A percentile compares a stretch with the other conserved stretches of the same genome.
Conservation (phyloP, 2,797 vertebrate genomes). For the Rhadinocentrus ornatus region DNA sequence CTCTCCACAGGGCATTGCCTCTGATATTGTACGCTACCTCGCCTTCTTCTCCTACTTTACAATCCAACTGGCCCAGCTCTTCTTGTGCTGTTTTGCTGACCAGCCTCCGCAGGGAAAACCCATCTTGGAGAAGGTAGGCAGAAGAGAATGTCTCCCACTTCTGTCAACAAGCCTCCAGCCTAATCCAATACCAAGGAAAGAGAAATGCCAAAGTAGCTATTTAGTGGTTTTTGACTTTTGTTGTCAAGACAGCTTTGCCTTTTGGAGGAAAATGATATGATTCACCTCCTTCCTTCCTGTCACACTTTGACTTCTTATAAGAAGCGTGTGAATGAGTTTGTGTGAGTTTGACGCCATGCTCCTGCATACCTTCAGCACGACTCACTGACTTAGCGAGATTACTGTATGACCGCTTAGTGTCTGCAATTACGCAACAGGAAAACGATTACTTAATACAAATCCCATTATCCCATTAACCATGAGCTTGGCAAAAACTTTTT, state of each 20-base stretch:
- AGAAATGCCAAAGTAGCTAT: conserved; percentile 57
- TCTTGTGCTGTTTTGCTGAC: conserved; percentile 91
- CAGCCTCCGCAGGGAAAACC: conserved; percentile 84
- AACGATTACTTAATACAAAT: conserved; percentile 39
- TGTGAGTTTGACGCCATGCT: conserved; percentile 34
- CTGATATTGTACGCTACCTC: conserved; percentile 84
- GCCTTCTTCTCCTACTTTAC: conserved; percentile 86
- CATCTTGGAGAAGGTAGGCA: conserved; percentile 80
- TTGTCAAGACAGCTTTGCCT: conserved; percentile 64
- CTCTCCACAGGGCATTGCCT: conserved; percentile 82
- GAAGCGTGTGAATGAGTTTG: conserved; percentile 50
- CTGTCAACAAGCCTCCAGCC: conserved; percentile 38
- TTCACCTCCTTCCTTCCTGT: conserved; percentile 60
- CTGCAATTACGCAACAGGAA: conserved; percentile 31
- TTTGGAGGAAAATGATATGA: conserved; percentile 74
- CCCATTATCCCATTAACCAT: conserved; percentile 34
- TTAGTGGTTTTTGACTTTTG: conserved; percentile 72
- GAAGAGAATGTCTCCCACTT: conserved; percentile 59
- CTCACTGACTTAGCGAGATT: conserved; percentile 43
- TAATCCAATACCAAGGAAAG: conserved; percentile 30
- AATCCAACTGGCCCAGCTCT: conserved; percentile 87
- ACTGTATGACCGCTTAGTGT: conserved; percentile 28
- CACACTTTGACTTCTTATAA: conserved; percentile 66
- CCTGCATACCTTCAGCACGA: conserved; percentile 47
- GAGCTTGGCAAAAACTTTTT: conserved; percentile 10